phyloP scores from a whole-genome alignment of 2,113 vertebrate species.

The Neodon shergylaensis region DNA sequence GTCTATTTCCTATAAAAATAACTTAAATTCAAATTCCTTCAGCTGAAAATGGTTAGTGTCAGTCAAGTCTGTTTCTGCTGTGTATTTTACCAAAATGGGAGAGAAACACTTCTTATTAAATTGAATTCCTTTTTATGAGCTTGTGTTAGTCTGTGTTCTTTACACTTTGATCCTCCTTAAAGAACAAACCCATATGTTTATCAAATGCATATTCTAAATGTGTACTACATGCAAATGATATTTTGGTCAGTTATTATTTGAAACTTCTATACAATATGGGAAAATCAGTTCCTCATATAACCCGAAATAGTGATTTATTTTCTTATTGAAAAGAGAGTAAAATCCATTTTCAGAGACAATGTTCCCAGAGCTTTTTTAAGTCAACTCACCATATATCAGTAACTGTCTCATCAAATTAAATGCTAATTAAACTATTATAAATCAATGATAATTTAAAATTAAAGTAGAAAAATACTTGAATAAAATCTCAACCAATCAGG shows the following conservation, averaged over 20 bases:
- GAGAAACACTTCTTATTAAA: slow-evolving; percentile 76
- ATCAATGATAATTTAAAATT: neutral
- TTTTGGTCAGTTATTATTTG: slow-evolving; percentile 14
- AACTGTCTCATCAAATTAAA: neutral
- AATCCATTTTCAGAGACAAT: neutral
- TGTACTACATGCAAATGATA: neutral
- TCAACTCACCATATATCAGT: neutral
- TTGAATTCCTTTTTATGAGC: slow-evolving; percentile 49
- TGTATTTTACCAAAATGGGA: slow-evolving; percentile 75
- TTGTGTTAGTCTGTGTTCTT: slow-evolving; percentile 56
- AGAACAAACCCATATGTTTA: neutral
- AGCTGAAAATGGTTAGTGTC: slow-evolving; percentile 82
- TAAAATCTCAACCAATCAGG: neutral
- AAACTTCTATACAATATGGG: neutral
- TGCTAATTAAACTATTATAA: neutral
- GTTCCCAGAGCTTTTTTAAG: neutral
- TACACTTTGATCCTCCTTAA: neutral
- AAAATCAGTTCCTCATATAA: neutral
- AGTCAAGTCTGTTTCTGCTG: slow-evolving; percentile 68
- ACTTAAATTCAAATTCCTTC: slow-evolving; percentile 80
- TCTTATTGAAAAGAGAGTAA: neutral
- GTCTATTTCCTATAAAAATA: slow-evolving; percentile 85
- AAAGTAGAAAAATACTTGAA: neutral
- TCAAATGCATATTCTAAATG: neutral
- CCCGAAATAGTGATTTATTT: neutral